phyloP scores from a whole-genome alignment of 2,113 vertebrate species.

The Verasper variegatus region DNA sequence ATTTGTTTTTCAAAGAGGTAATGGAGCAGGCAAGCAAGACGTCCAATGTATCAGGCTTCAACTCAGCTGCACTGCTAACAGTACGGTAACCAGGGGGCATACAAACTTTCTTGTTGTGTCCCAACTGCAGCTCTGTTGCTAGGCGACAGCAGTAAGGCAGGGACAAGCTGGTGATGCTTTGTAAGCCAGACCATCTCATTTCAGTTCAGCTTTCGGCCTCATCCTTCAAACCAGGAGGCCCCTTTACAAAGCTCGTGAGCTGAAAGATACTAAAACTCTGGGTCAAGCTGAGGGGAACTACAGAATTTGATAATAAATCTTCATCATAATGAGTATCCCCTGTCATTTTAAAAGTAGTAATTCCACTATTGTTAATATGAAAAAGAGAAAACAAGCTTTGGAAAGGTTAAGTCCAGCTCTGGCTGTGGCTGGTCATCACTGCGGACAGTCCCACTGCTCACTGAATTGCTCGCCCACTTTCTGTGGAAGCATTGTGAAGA shows the following conservation, averaged over 20 bases:
- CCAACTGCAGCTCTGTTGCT: no score
- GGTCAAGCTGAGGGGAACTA: neutral
- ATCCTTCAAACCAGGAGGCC: no score
- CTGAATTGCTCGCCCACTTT: slow-evolving; percentile 26
- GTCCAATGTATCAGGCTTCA: no score
- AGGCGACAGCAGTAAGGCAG: no score
- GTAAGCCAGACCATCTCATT: no score
- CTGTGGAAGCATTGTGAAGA: slow-evolving; percentile 48
- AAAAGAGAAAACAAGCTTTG: neutral
- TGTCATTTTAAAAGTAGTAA: neutral
- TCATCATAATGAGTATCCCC: neutral
- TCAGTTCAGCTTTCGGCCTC: no score
- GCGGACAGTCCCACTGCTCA: slow-evolving; percentile 20
- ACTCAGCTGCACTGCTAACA: no score
- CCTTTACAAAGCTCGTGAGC: neutral
- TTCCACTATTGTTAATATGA: neutral
- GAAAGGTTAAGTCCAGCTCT: neutral
- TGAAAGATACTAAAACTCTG: neutral
- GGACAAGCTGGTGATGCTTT: no score
- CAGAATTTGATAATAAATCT: neutral
- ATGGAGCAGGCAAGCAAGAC: no score
- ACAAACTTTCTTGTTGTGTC: no score
- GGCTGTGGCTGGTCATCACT: neutral
- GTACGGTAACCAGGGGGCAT: no score
- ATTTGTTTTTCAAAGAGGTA: no score